These are phyloP conservation scores for Trichonephila clavata DNA, from an alignment of 1,140 invertebrate species.

Conservation along the genomic window DNA sequence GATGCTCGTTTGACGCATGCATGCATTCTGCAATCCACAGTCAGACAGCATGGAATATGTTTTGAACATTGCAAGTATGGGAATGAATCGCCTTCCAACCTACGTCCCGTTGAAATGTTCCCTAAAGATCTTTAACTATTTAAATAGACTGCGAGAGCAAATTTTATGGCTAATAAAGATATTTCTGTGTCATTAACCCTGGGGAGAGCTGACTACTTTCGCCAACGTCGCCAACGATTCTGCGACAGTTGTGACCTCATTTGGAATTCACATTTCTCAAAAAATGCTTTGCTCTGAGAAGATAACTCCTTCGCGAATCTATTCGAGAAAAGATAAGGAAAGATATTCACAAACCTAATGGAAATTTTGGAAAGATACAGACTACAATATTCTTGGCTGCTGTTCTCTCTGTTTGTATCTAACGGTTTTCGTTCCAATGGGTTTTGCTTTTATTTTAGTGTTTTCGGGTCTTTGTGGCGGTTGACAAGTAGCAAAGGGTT, in stretches of 20 bases:
- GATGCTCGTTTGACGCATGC: too few relatives aligned
- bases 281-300: background rate
- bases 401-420: background rate
- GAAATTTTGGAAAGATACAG: background rate
- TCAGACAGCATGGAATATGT: background rate
- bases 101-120: background rate
- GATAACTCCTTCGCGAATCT: background rate
- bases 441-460: too few relatives aligned
- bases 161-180: constrained; percentile 21
- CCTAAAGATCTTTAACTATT: background rate
- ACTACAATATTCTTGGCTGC: background rate
- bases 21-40: too few relatives aligned
- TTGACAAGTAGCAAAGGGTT: too few relatives aligned
- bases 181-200: background rate
- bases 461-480: too few relatives aligned
- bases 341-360: background rate
- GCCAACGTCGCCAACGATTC: background rate
- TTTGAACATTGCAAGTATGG: background rate
- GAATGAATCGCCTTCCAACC: background rate
- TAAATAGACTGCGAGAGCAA: background rate
- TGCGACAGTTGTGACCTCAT: background rate
- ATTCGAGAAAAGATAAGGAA: background rate
- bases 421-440: too few relatives aligned
- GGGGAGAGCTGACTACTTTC: background rate
- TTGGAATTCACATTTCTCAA: background rate